A percentile compares a stretch with the other conserved stretches of the same genome.
These are phyloP conservation scores for Colossoma macropomum DNA, from an alignment of 2,113 vertebrate species.

Conservation along the genomic window DNA sequence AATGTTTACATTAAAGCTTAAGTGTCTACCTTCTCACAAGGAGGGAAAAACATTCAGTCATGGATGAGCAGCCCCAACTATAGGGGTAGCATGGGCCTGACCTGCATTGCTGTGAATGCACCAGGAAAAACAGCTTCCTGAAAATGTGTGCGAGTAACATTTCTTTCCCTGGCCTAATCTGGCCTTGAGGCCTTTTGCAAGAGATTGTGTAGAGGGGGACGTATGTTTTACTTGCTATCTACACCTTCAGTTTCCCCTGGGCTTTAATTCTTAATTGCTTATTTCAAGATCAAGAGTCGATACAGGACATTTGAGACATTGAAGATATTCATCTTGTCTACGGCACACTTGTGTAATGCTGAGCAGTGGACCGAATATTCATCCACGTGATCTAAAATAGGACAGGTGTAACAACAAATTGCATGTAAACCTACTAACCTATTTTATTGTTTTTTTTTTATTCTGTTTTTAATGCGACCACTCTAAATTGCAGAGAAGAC, in stretches of 20 bases:
- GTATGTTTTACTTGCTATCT: constrained; percentile 52
- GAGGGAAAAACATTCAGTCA: constrained; percentile 76
- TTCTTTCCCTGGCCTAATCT: constrained; percentile 13
- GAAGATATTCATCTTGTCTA: constrained; percentile 53
- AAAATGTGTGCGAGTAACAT: background rate
- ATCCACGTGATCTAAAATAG: constrained; percentile 3
- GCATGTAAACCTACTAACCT: background rate
- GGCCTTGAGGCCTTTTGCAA: constrained; percentile 33
- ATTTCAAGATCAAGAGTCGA: constrained; percentile 57
- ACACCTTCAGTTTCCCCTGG: constrained; percentile 49
- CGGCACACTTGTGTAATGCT: constrained; percentile 39
- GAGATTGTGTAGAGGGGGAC: constrained; percentile 34
- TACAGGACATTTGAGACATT: constrained; percentile 53
- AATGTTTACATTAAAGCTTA: constrained; percentile 79
- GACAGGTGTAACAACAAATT: background rate
- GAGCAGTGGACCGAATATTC: constrained; percentile 35
- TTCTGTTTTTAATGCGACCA: background rate
- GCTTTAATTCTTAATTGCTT: constrained; percentile 55
- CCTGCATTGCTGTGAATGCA: background rate
- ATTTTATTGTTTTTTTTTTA: background rate
- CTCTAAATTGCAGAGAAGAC: background rate
- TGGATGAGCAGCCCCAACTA: constrained; percentile 73
- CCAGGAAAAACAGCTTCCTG: background rate
- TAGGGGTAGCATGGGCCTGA: constrained; percentile 64
- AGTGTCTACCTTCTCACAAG: constrained; percentile 77